Base-by-base conservation (phyloP, 2,888 invertebrate species). In the Minunthozetes semirufus region DNA sequence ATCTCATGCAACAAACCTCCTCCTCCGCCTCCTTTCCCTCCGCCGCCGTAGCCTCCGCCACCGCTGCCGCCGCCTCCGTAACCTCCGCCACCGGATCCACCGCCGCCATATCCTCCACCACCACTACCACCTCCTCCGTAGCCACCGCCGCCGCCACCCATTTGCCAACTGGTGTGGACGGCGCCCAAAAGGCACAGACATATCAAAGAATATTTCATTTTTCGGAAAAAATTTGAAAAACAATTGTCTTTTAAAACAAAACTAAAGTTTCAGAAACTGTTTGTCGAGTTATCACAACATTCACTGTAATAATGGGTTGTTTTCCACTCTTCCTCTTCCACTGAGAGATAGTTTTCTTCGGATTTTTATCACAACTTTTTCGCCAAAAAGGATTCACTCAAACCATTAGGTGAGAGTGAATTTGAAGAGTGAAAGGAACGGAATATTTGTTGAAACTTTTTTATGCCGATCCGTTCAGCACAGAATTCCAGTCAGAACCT, bases 151-250 rank as follows among this genome's bases (percentile, higher is more conserved):
- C 61, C 59, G n/a, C 73, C 73, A 42, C 73, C 61, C 22, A 5
- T 25, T 22, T 33, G 38, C 42, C 33, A 42, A 27, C 73, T 59
- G 13, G 73, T 73, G 59, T 73, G 73, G 19, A 59, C 68, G 27
- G 74, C 71, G 48, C 68, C 68, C 48, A 74, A 66, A 9, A 74
- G 27, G 50, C 74, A 74, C 68, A 74, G 29, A 48, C 73, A 73
- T 29, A 61, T 29, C 15, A 33, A 61, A 4, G 61, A 61, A 61
- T 56, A 61, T 61, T 27, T 61, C 61, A 27, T 27, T 61, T 61
- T 61, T n/a, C n/a, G 13, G 27, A 22, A 8, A 8, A 25, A 25
- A 56, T 61, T 61, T 3, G 15, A 61, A 61, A 29, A 33, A 17
- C 6, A n/a, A n/a, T n/a, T n/a, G n/a, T n/a, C 29, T 11, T 61